Conservation (phyloP, 2,888 invertebrate genomes). For the Sepiola atlantica region DNA sequence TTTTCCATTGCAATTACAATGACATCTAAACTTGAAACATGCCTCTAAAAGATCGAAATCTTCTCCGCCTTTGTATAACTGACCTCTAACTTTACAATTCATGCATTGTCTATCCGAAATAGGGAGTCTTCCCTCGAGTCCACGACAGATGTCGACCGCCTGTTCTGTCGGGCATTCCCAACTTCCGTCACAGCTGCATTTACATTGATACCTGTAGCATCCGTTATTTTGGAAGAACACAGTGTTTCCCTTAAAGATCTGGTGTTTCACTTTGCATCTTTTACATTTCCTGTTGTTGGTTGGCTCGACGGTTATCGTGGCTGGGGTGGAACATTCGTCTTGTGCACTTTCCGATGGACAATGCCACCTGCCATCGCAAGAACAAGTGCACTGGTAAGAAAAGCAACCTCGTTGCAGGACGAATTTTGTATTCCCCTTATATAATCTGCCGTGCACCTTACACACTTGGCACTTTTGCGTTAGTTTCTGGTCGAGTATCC, state of each 20-base stretch:
- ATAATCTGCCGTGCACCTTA: constrained; percentile 47
- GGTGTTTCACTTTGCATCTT: background rate
- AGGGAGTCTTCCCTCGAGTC: constrained; percentile 48
- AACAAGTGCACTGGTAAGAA: constrained; percentile 62
- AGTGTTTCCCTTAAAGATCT: background rate
- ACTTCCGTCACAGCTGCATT: constrained; percentile 41
- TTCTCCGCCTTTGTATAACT: background rate
- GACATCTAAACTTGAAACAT: constrained; percentile 41
- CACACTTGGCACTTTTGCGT: background rate
- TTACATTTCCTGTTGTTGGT: constrained; percentile 51
- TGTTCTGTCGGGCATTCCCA: constrained; percentile 46
- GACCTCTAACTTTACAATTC: constrained; percentile 37
- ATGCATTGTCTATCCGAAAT: background rate
- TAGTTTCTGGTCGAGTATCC: background rate
- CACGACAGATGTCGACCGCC: constrained; percentile 52
- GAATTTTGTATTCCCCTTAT: constrained; percentile 54
- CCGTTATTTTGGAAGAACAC: constrained; percentile 34
- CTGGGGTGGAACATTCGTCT: constrained; percentile 51
- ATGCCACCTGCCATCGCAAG: constrained; percentile 63
- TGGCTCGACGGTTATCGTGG: constrained; percentile 49
- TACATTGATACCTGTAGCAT: constrained; percentile 38
- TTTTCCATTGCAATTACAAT: constrained; percentile 33
- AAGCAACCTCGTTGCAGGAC: constrained; percentile 52
- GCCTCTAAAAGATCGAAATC: constrained; percentile 43
- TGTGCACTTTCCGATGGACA: constrained; percentile 57